Evolutionary conservation across 53 echinoderm and acorn worm genomes (phyloP).

Genomic region (Stichopus horrens): DNA sequence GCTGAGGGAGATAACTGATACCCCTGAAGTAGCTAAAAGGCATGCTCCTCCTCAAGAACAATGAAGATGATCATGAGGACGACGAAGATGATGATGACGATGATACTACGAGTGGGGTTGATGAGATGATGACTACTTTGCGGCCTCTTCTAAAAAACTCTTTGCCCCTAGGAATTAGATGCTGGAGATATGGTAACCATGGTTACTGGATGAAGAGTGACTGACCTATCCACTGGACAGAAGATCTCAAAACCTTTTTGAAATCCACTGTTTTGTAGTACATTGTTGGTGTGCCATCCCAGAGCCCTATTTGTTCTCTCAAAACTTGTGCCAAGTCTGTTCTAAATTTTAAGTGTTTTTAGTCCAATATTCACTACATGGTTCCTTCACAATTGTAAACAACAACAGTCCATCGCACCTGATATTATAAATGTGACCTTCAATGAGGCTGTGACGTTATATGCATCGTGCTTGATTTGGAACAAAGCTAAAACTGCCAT

Average conservation of each 20-base stretch:
- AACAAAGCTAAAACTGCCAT: too few relatives aligned
- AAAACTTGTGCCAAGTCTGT: too few relatives aligned
- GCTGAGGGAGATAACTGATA: neutral
- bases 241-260: neutral
- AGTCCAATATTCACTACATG: too few relatives aligned
- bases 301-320: too few relatives aligned
- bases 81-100: neutral
- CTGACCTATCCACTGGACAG: neutral
- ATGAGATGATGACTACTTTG: slow-evolving; percentile 21
- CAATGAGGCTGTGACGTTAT: too few relatives aligned
- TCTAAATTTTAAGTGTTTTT: too few relatives aligned
- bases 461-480: too few relatives aligned
- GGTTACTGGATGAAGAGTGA: neutral
- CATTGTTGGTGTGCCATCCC: too few relatives aligned
- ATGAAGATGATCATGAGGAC: slow-evolving; percentile 6
- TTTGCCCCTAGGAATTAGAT: slow-evolving; percentile 18
- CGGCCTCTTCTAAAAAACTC: slow-evolving; percentile 23
- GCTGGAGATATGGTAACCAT: slow-evolving; percentile 1
- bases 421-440: too few relatives aligned
- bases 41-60: neutral
- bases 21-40: neutral
- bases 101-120: neutral
- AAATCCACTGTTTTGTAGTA: too few relatives aligned
- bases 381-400: too few relatives aligned
- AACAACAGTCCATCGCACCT: too few relatives aligned